Evolutionary conservation across 2,797 vertebrate genomes (phyloP).

Genomic region (Phalloptychus januarius): DNA sequence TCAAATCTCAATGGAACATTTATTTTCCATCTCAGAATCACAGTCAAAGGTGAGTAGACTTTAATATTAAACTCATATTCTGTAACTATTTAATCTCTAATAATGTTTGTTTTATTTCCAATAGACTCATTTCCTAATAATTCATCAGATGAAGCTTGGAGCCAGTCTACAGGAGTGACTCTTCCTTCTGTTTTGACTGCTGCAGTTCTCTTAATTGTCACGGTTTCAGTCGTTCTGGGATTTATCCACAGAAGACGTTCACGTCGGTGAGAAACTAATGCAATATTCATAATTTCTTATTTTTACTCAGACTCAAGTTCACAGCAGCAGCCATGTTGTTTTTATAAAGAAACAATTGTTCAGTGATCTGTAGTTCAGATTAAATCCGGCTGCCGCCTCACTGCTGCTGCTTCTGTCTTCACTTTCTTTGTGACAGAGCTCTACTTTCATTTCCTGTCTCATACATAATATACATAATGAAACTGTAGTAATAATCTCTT

Average conservation of each 20-base stretch:
- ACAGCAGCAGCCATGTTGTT: not conserved
- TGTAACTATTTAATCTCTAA: not conserved
- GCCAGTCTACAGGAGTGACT: rapidly evolving
- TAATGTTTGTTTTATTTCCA: not conserved
- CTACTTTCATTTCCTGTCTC: not conserved
- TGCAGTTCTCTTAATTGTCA: not conserved
- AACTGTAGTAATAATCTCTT: not conserved
- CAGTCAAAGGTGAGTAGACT: conserved; percentile 38
- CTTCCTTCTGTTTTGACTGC: rapidly evolving
- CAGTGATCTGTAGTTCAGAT: too few relatives aligned
- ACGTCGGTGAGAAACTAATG: conserved; percentile 25
- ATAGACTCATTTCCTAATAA: not conserved
- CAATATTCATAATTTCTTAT: rapidly evolving
- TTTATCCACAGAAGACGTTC: rapidly evolving
- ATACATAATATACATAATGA: too few relatives aligned
- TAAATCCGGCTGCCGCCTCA: not conserved
- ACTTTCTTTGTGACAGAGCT: not conserved
- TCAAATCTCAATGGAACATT: rapidly evolving
- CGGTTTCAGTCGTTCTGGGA: not conserved
- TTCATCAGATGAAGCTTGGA: not conserved
- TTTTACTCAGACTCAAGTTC: not conserved
- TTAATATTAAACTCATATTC: not conserved
- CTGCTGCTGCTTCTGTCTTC: not conserved
- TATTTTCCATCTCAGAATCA: not conserved
- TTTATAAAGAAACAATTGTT: not conserved